A percentile compares a stretch with the other conserved stretches of the same genome.
Conservation (phyloP, 2,113 vertebrate species). For the Vombatus ursinus region DNA sequence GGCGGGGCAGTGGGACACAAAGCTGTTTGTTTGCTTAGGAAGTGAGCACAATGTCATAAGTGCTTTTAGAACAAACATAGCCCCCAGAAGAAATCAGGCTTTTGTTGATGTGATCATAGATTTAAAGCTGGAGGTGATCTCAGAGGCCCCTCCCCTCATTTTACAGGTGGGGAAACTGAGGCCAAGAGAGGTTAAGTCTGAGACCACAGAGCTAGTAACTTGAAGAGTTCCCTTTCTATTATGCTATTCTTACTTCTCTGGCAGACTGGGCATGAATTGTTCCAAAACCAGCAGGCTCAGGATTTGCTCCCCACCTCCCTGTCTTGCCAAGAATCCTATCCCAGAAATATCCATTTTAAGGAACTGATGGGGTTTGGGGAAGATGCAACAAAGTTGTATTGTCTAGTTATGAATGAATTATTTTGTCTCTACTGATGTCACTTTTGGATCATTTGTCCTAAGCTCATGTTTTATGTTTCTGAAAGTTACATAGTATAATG, state of each 20-base stretch:
- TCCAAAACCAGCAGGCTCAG: not conserved
- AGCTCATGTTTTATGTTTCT: not conserved
- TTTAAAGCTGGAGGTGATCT: not conserved
- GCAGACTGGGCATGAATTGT: not conserved
- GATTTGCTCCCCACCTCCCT: not conserved
- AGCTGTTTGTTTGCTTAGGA: not conserved
- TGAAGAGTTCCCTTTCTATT: not conserved
- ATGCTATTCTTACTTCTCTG: not conserved
- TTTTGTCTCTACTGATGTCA: not conserved
- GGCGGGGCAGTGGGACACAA: not conserved
- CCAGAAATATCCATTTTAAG: not conserved
- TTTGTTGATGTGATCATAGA: not conserved
- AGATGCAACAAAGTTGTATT: not conserved
- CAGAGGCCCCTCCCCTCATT: not conserved
- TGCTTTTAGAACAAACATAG: not conserved
- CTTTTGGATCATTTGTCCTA: not conserved
- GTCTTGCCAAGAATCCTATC: not conserved
- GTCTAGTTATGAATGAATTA: not conserved
- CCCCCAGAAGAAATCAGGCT: not conserved
- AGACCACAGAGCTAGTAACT: not conserved
- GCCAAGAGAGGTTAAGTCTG: not conserved
- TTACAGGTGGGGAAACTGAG: not conserved
- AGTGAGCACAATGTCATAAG: not conserved
- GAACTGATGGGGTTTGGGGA: not conserved
- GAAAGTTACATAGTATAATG: not conserved